phyloP scores from a whole-genome alignment of 1,140 invertebrate species.

The Vanessa tameamea region DNA sequence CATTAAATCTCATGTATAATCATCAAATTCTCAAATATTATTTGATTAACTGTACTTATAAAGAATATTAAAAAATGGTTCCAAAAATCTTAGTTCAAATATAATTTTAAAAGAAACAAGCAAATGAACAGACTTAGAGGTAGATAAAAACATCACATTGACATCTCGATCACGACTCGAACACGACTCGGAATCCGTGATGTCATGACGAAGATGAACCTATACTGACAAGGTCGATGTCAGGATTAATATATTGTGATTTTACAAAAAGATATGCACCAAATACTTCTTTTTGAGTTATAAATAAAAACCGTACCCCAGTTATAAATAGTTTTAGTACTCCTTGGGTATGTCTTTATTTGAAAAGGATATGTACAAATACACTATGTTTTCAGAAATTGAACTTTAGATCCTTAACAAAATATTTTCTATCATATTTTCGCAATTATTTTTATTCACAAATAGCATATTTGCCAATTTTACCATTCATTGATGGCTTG shows the following conservation, averaged over 20 bases:
- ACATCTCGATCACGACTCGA: conserved; percentile 66
- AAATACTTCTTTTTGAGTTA: background rate
- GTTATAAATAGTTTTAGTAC: too few species aligned
- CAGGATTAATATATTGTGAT: conserved; percentile 19
- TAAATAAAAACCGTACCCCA: too few species aligned
- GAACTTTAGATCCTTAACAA: too few species aligned
- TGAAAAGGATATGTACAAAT: background rate
- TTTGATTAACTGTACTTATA: too few species aligned
- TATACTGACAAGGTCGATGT: conserved; percentile 61
- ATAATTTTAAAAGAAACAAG: background rate
- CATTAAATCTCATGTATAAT: too few species aligned
- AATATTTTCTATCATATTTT: too few species aligned
- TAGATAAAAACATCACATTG: conserved; percentile 65
- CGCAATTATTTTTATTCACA: too few species aligned
- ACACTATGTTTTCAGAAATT: background rate
- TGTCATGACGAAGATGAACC: conserved; percentile 51
- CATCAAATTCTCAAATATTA: too few species aligned
- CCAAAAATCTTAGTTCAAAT: background rate
- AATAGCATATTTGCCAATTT: too few species aligned
- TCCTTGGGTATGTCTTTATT: too few species aligned
- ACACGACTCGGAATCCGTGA: conserved; percentile 48
- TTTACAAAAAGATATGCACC: background rate
- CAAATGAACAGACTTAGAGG: conserved; percentile 33
- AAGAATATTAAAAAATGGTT: background rate
- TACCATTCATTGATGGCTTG: background rate